Evolutionary conservation across 2,888 invertebrate genomes (phyloP), one percentile per base, ranked within the genome.

Genomic region (Drosophila kambysellisi): DNA sequence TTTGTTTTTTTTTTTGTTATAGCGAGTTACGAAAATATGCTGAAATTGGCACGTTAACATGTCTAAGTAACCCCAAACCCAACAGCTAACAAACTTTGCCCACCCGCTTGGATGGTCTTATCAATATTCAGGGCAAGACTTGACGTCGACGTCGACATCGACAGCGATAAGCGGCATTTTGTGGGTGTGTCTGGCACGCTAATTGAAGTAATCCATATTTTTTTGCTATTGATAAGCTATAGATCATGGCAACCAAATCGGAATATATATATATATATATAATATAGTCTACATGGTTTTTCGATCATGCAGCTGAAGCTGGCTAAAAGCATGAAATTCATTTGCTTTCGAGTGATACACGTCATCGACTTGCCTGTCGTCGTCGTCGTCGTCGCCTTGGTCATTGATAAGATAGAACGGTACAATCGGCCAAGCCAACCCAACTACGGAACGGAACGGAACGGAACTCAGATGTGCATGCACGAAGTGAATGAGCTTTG

Each of bases 351-450:
- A 63, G 76, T 57, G 81, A 37, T 63, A 46, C 48, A 46, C 37
- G 46, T 25, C 46, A 25, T 46, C 46, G 46, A 7, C 43, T 43
- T 39, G 39, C 66, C 20, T 25, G 20, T 17, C 15, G 50, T 43
- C 20, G 20, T 33, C 48, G 50, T 11, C 32, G 37, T 35, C 32
- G 39, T 17, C 39, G 63, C 51, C 50, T 48, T 48, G 25, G 7
- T 5, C 37, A 53, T 70, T 84, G 87, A 87, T 87, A 87, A 90
- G 87, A 87, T 87, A 76, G 62, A 62, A 58, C 50, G 52, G 48
- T 60, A 54, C 60, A 66, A 84, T 79, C 89, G 81, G 61, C 70
- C 69, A 76, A 74, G 30, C 20, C 30, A 54, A 54, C 50, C 17
- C 15, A 17, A 50, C 50, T 50, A 25, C 25, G 25, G 25, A 25